A percentile compares a stretch with the other conserved stretches of the same genome.
Evolutionary conservation across 2,888 invertebrate genomes (phyloP).

Genomic region (Troides aeacus): DNA sequence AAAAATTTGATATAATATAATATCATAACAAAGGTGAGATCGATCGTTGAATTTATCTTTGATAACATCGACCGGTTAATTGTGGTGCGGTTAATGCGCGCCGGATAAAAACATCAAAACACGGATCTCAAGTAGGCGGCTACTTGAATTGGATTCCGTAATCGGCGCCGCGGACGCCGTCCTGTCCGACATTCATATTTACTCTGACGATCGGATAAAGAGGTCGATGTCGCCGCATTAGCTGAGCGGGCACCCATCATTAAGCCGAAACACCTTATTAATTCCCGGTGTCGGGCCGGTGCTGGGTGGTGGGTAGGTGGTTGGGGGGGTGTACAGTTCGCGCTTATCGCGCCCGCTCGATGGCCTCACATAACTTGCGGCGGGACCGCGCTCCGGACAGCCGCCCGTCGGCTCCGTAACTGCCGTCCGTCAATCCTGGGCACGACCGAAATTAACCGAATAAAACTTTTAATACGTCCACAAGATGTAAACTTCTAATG

Average conservation of each 20-base stretch:
- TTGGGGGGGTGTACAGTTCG: background rate
- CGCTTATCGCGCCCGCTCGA: conserved; percentile 17
- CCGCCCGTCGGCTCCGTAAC: conserved; percentile 6
- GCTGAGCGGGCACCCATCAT: conserved; percentile 17
- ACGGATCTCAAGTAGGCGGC: background rate
- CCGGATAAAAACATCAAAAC: background rate
- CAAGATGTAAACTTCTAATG: conserved; percentile 47
- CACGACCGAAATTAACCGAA: conserved; percentile 26
- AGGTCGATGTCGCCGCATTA: conserved; percentile 20
- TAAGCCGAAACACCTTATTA: conserved; percentile 27
- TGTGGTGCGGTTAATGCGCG: background rate
- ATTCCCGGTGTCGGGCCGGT: conserved; percentile 1
- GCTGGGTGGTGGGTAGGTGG: too few relatives aligned
- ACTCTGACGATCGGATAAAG: conserved; percentile 7
- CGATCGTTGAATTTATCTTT: too few relatives aligned
- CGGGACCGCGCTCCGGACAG: conserved; percentile 33
- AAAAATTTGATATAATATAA: too few relatives aligned
- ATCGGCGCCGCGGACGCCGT: background rate
- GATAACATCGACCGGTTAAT: too few relatives aligned
- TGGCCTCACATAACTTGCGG: conserved; percentile 18
- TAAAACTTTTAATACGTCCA: conserved; percentile 30
- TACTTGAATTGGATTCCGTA: background rate
- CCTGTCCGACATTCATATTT: conserved; percentile 9
- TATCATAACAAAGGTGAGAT: too few relatives aligned
- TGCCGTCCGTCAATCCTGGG: conserved; percentile 32